Evolutionary conservation across 2,113 vertebrate genomes (phyloP), one percentile per base, ranked within the genome.

Genomic region (Hyla sarda): DNA sequence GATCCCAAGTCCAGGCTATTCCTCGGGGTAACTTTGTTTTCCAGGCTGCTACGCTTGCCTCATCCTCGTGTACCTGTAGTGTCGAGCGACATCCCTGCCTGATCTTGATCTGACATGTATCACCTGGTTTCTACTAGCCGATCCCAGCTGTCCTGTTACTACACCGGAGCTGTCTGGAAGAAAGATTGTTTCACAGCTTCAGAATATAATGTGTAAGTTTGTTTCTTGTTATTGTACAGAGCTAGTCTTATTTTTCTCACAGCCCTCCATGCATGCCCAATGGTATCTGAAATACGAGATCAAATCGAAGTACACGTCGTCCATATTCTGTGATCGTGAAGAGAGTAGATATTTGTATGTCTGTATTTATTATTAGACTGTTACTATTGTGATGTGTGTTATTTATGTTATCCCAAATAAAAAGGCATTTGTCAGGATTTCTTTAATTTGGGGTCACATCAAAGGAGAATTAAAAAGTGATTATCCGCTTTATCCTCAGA

Each of bases 191-290:
- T 23, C 71, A 17, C 54, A 76, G 52, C 71, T 75, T 48, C 71
- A 9, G 4, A 52, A 56, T 62, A 25, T 28, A 41, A 58, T 32
- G 9, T 62, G 72, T 84, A 75, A 84, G 83, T 84, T 84, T 76
- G 21, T 74, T 76, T 65, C 72, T 76, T 54, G 3, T 32, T 54
- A 47, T 11, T 47, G 19, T 5, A 45, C 9, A n/a, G 56, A 65
- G 16, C 16, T 21, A 28, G 23, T 65, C 19, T 19, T 47, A 17
- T 81, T n/a, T 60, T 16, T 60, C 14, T 60, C 45, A 9, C 23
- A 78, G 76, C 21, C 13, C 17, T 25, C 7, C 73, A 30, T 50
- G 47, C 47, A 10, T 12, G 13, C 7, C 30, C 30, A 25, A 28
- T 17, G 19, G 2, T 37, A 48, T 69, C 28, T 19, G 30, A 28